Evolutionary conservation across 1,140 invertebrate genomes (phyloP).

Genomic region (Parapsyche elsis): DNA sequence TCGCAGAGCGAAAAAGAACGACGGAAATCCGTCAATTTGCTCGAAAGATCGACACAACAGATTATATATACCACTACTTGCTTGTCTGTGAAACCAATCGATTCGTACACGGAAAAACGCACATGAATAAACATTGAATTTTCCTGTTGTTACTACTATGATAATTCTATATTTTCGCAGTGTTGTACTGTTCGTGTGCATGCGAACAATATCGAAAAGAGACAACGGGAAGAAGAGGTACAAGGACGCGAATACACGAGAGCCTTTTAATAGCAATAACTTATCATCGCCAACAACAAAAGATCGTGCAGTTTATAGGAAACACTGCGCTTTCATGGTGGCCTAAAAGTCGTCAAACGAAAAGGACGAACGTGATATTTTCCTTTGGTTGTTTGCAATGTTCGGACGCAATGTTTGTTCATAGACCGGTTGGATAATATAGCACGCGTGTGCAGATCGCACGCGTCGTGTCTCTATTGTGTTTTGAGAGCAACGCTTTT

Average conservation of each 20-base stretch:
- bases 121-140: no score
- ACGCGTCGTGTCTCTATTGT: conserved; percentile 54
- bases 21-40: neutral
- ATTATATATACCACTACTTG: no score
- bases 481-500: neutral
- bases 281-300: conserved; percentile 46
- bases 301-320: conserved; percentile 48
- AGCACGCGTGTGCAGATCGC: conserved; percentile 42
- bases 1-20: neutral
- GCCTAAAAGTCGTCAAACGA: neutral
- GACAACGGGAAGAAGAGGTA: neutral
- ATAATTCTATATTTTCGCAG: neutral
- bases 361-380: conserved; percentile 12
- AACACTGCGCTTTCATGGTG: conserved; percentile 29
- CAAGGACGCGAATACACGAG: conserved; percentile 24
- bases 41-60: no score
- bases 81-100: no score
- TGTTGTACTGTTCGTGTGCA: neutral
- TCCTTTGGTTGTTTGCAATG: no score
- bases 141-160: no score
- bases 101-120: no score
- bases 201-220: neutral
- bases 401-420: conserved; percentile 7
- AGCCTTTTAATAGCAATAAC: conserved; percentile 42
- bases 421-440: neutral